Percentiles rank a stretch among this genome's conserved stretches.
Evolutionary conservation across 2,888 invertebrate species (phyloP).

Genomic region (Melanostoma scalare): DNA sequence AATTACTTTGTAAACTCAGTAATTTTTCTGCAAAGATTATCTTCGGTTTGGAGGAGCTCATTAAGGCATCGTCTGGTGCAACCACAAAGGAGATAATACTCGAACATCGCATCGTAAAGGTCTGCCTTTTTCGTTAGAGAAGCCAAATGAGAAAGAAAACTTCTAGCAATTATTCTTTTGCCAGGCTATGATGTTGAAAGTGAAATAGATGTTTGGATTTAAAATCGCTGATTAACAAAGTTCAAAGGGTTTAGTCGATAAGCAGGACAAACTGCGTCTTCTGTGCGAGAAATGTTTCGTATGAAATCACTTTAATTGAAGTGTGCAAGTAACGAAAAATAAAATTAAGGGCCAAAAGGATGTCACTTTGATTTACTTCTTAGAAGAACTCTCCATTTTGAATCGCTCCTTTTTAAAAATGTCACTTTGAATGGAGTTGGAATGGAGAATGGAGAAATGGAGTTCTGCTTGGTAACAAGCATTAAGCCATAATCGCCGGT

Average conservation of each 20-base stretch:
- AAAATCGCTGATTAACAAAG: slow-evolving; percentile 32
- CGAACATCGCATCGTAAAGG: slow-evolving; percentile 26
- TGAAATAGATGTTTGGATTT: slow-evolving; percentile 32
- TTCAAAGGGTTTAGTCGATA: slow-evolving; percentile 2
- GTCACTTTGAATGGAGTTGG: no score
- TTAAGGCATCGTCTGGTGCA: slow-evolving; percentile 63
- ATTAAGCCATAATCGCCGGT: no score
- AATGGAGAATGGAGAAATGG: no score
- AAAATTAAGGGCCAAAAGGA: no score
- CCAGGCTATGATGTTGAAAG: slow-evolving; percentile 8
- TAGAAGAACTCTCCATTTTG: no score
- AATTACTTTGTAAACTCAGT: slow-evolving; percentile 70
- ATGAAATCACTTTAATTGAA: no score
- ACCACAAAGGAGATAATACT: slow-evolving; percentile 50
- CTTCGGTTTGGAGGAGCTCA: slow-evolving; percentile 64
- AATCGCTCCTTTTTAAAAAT: no score
- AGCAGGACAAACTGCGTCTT: no score
- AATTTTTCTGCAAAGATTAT: slow-evolving; percentile 69
- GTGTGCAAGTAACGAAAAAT: no score
- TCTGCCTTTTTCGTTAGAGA: slow-evolving; percentile 36
- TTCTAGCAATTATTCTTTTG: slow-evolving; percentile 34
- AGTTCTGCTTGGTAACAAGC: no score
- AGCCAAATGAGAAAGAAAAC: slow-evolving; percentile 34
- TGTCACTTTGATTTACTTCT: no score
- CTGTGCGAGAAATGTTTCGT: no score